These are phyloP conservation scores for Hylaeus volcanicus DNA, from an alignment of 1,140 invertebrate genomes.

Conservation along the genomic window DNA sequence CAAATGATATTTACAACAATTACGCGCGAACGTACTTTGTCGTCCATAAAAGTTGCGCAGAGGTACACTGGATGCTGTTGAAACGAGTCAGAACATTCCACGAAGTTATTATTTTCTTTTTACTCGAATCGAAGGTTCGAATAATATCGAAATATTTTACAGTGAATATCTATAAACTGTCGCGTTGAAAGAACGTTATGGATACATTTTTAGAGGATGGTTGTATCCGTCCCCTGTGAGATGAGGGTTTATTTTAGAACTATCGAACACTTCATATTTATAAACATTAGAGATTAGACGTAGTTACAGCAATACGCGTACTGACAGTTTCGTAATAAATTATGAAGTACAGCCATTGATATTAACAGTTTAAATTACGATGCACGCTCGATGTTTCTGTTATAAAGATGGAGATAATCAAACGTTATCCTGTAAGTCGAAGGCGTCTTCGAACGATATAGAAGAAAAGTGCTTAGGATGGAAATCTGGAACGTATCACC, in stretches of 20 bases:
- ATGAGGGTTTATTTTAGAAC: background rate
- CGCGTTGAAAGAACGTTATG: too few species aligned
- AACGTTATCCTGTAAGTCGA: background rate
- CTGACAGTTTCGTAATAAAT: slow-evolving; percentile 20
- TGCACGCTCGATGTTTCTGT: slow-evolving; percentile 25
- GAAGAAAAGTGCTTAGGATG: background rate
- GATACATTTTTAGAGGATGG: too few species aligned
- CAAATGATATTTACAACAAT: background rate
- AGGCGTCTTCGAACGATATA: background rate
- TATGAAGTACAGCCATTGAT: slow-evolving; percentile 42
- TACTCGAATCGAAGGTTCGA: too few species aligned
- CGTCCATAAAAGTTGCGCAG: background rate
- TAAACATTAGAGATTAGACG: background rate
- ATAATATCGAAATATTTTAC: too few species aligned
- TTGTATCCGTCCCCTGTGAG: too few species aligned
- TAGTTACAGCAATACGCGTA: slow-evolving; percentile 5
- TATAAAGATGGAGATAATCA: slow-evolving; percentile 10
- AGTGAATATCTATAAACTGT: too few species aligned
- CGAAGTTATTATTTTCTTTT: too few species aligned
- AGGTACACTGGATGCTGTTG: too few species aligned
- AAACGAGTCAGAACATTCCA: too few species aligned
- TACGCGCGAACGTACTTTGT: background rate
- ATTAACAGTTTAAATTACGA: slow-evolving; percentile 42
- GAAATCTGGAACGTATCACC: background rate
- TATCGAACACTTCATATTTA: background rate